phyloP scores from a whole-genome alignment of 2,888 invertebrate species.

The Nudaria mundana region DNA sequence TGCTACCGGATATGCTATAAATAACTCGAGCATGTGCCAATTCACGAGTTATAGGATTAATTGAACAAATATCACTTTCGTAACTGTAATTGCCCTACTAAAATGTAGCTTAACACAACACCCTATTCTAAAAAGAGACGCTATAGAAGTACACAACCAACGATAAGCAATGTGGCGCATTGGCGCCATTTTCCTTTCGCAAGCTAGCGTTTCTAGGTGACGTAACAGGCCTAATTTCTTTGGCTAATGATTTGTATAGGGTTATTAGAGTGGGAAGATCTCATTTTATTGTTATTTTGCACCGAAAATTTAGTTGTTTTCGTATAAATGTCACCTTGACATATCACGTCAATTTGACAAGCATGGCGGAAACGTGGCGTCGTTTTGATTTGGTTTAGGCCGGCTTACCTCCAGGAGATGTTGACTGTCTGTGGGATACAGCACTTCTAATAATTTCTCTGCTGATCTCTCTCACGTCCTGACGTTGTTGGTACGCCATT shows the following conservation, averaged over 20 bases:
- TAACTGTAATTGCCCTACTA: slow-evolving; percentile 1
- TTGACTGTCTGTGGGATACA: slow-evolving; percentile 65
- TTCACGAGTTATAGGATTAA: slow-evolving; percentile 22
- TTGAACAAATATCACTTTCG: slow-evolving; percentile 2
- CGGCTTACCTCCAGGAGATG: slow-evolving; percentile 77
- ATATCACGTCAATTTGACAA: slow-evolving; percentile 78
- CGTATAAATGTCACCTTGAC: slow-evolving; percentile 79
- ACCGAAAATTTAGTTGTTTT: slow-evolving; percentile 66
- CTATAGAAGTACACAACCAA: slow-evolving; percentile 11
- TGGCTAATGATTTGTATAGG: slow-evolving; percentile 25
- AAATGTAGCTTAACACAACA: background rate
- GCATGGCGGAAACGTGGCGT: slow-evolving; percentile 81
- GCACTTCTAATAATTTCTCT: slow-evolving; percentile 73
- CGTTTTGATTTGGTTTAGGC: slow-evolving; percentile 54
- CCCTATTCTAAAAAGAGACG: slow-evolving; percentile 5
- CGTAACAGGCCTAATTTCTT: slow-evolving; percentile 65
- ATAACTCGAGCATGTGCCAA: slow-evolving; percentile 70
- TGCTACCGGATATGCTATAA: slow-evolving; percentile 56
- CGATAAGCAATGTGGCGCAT: slow-evolving; percentile 46
- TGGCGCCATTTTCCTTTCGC: slow-evolving; percentile 80
- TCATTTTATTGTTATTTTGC: slow-evolving; percentile 44
- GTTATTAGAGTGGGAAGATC: slow-evolving; percentile 23
- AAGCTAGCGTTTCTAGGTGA: slow-evolving; percentile 60
- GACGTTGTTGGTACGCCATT: slow-evolving; percentile 74
- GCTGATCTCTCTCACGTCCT: slow-evolving; percentile 71